phyloP scores from a whole-genome alignment of 2,113 vertebrate species.

The Datnioides undecimradiatus region DNA sequence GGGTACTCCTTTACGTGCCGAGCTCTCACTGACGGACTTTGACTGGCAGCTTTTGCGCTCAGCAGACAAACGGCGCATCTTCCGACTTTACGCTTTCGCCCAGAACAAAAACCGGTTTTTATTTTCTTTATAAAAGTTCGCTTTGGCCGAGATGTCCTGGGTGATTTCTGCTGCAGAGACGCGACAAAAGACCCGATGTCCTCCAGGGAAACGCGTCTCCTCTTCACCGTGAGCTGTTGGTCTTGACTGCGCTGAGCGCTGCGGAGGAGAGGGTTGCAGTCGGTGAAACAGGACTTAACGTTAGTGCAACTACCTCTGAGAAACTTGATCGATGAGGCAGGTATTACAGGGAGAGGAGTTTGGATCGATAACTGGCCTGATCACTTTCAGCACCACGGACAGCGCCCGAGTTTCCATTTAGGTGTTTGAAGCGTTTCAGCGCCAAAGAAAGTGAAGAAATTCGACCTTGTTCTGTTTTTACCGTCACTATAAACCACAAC shows the following conservation, averaged over 20 bases:
- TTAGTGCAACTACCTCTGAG: neutral
- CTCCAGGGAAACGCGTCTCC: slow-evolving; percentile 2
- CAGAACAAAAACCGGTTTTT: neutral
- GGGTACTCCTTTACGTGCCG: slow-evolving; percentile 41
- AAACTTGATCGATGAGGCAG: slow-evolving; percentile 2
- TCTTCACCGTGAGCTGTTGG: slow-evolving; percentile 9
- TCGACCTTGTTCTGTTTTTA: neutral
- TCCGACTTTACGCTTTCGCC: slow-evolving; percentile 22
- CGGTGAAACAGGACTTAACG: neutral
- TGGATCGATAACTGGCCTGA: neutral
- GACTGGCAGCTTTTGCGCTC: slow-evolving; percentile 18
- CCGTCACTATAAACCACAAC: neutral
- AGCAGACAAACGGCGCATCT: slow-evolving; percentile 40
- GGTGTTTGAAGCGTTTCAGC: neutral
- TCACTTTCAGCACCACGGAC: slow-evolving; percentile 75
- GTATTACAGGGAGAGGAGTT: neutral
- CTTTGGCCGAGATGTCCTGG: neutral
- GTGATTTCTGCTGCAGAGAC: slow-evolving; percentile 3
- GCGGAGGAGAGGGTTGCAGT: slow-evolving; percentile 14
- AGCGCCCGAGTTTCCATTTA: slow-evolving; percentile 51
- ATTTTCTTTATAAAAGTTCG: neutral
- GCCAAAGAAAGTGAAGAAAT: neutral
- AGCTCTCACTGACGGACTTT: slow-evolving; percentile 35
- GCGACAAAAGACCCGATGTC: slow-evolving; percentile 6
- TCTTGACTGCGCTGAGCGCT: slow-evolving; percentile 1